These are phyloP conservation scores for Lethenteron camtschaticum DNA, from an alignment of 2,113 vertebrate genomes.

Conservation along the genomic window DNA sequence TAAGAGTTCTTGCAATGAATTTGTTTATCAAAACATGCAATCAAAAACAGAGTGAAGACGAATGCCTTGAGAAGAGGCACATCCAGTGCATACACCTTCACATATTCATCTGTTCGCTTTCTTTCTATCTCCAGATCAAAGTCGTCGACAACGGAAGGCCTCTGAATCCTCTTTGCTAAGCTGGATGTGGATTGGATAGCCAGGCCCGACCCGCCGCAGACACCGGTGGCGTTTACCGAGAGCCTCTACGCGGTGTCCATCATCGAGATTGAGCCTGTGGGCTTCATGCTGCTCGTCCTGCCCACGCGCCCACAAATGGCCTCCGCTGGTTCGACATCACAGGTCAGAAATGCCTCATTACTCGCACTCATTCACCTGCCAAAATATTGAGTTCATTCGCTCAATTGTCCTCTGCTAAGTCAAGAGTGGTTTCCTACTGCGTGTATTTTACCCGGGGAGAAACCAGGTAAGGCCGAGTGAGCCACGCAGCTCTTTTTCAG, in stretches of 20 bases:
- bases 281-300: slow-evolving; percentile 88
- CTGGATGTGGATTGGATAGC: slow-evolving; percentile 89
- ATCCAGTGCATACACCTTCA: no score
- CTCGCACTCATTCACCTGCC: not conserved
- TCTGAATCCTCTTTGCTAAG: slow-evolving; percentile 73
- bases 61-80: no score
- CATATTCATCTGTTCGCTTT: not conserved
- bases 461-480: no score
- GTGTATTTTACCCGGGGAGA: no score
- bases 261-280: slow-evolving; percentile 90
- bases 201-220: slow-evolving; percentile 34
- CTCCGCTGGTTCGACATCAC: slow-evolving; percentile 89
- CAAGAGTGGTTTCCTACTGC: no score
- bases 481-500: no score
- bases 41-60: no score
- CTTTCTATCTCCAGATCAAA: slow-evolving; percentile 44
- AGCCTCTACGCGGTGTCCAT: slow-evolving; percentile 58
- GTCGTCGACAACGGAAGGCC: slow-evolving; percentile 90
- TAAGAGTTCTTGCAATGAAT: no score
- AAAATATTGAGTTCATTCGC: not conserved
- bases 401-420: not conserved
- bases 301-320: slow-evolving; percentile 39
- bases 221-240: slow-evolving; percentile 59
- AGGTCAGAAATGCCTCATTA: slow-evolving; percentile 29
- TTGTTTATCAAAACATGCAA: no score